Evolutionary conservation across 2,888 invertebrate genomes (phyloP), one percentile per base, ranked within the genome.

Genomic region (Syrista parreyssii): DNA sequence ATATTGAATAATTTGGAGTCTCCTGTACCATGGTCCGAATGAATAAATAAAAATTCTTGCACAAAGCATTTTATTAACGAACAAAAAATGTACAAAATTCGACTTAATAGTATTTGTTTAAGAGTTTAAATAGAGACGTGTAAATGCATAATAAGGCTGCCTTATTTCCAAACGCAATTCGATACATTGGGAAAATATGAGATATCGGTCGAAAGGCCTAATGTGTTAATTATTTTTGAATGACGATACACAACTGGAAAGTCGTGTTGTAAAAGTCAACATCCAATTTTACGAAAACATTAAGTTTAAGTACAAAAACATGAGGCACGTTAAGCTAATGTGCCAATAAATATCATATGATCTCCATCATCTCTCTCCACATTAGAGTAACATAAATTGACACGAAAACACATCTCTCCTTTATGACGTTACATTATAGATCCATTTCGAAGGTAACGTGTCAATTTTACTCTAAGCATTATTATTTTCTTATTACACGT

Each of bases 61-160:
- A 11, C 35, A 32, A 74, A 74, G 33, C 55, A 75, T 81, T 82
- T 85, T 55, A 55, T 77, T 86, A 85, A 84, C 84, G 77, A 83
- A 82, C 78, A 77, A 80, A 55, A 84, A 80, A 72, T 80, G 77
- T 82, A 80, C 82, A 84, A 83, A 80, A 69, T 75, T 79, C 78
- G 82, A 79, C 74, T 55, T 68, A 34, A 80, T 36, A 40, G 68
- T 77, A 78, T 74, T 55, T 55, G 23, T 55, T 23, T 23, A 23
- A 55, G 79, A 81, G 23, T 23, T 82, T 81, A 79, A 35, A 77
- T 55, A 79, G 80, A 81, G 79, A 82, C 79, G 77, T 81, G 75
- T 84, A 68, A 75, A 81, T 75, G 79, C 72, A 68, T 74, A 75
- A 73, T 32, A 73, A 75, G 71, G 71, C 33, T 35, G 35, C 73